These are phyloP conservation scores for Manacus vitellinus DNA, from an alignment of 2,113 vertebrate species.

Conservation along the genomic window DNA sequence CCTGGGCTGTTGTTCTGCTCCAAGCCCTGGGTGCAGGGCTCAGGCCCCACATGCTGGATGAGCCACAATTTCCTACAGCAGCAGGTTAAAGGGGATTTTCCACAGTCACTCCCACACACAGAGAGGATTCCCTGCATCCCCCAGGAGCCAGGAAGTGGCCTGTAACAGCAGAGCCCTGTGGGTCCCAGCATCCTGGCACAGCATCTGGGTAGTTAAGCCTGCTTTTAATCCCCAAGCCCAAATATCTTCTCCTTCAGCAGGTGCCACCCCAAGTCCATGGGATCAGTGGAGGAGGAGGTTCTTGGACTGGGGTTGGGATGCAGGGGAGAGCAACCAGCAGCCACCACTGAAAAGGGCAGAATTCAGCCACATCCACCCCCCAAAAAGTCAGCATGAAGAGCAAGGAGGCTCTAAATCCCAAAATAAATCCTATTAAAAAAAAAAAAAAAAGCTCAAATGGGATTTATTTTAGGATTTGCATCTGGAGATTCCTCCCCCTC, in stretches of 20 bases:
- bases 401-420: not conserved
- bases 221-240: not conserved
- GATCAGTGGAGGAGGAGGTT: accelerated
- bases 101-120: accelerated
- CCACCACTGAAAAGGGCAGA: not conserved
- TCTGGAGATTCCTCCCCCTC: not conserved
- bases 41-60: not conserved
- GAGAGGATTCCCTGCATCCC: not conserved
- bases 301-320: accelerated
- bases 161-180: not conserved
- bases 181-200: not conserved
- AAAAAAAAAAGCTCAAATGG: not conserved
- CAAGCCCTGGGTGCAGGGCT: accelerated
- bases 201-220: accelerated
- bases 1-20: not conserved
- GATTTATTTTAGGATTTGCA: constrained; percentile 8
- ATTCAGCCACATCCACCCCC: not conserved
- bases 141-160: not conserved
- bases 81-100: not conserved
- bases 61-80: not conserved
- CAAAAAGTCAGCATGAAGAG: not conserved
- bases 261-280: not conserved
- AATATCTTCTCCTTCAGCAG: not conserved
- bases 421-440: not conserved
- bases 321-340: not conserved